phyloP scores from a whole-genome alignment of 2,113 vertebrate species.

The Butastur rufipennis region DNA sequence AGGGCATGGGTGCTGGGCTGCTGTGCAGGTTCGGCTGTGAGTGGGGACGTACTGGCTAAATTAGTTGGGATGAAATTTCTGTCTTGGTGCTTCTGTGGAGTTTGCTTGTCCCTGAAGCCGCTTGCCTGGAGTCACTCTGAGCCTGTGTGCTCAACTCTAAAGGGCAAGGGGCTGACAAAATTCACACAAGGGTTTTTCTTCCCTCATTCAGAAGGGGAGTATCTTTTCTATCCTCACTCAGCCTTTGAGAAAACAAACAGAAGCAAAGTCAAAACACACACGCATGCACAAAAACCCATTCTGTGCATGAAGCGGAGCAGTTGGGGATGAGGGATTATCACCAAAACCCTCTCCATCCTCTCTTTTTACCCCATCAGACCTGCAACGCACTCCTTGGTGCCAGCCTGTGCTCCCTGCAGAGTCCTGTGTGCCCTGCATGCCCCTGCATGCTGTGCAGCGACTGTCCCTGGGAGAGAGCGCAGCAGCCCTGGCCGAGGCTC shows the following conservation, averaged over 20 bases:
- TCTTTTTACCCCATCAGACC: background rate
- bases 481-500: background rate
- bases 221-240: background rate
- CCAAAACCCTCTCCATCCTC: background rate
- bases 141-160: background rate
- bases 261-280: background rate
- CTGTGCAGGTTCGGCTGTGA: background rate
- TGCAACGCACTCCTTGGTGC: background rate
- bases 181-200: background rate
- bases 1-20: background rate
- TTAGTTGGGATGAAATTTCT: background rate
- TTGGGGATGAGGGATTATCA: background rate
- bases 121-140: background rate
- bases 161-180: background rate
- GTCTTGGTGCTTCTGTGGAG: background rate
- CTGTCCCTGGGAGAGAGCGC: rapidly evolving
- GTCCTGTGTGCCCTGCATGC: rapidly evolving
- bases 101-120: background rate
- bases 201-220: background rate
- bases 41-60: background rate
- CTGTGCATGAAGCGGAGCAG: background rate
- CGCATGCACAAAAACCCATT: too few relatives aligned
- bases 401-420: rapidly evolving
- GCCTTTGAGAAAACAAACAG: background rate
- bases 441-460: rapidly evolving